Percentiles rank a stretch among this genome's conserved stretches.
Evolutionary conservation across 2,888 invertebrate species (phyloP).

Genomic region (Zhuqinia jingwanae): DNA sequence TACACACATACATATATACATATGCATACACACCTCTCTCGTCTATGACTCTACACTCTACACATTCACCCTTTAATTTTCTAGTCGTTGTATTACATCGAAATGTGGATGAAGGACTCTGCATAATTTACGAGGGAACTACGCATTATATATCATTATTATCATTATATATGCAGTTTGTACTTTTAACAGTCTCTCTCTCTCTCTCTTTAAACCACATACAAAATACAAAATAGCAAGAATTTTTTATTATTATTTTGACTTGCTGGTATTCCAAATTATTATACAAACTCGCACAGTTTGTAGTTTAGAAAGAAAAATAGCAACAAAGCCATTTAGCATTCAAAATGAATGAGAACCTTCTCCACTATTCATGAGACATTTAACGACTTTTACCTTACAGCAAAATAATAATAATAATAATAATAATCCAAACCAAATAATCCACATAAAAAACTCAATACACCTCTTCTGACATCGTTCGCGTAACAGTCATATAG

Average conservation of each 20-base stretch:
- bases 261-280: slow-evolving; percentile 14
- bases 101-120: too few relatives aligned
- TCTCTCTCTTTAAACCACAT: background rate
- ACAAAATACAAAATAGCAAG: slow-evolving; percentile 22
- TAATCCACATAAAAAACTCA: background rate
- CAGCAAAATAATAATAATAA: slow-evolving; percentile 34
- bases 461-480: background rate
- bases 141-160: background rate
- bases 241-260: too few relatives aligned
- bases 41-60: too few relatives aligned
- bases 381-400: slow-evolving; percentile 57
- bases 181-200: background rate
- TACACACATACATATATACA: too few relatives aligned
- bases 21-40: too few relatives aligned
- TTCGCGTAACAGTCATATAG: background rate
- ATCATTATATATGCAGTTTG: background rate
- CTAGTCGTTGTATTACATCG: too few relatives aligned
- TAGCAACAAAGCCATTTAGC: slow-evolving; percentile 6
- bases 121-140: slow-evolving; percentile 21
- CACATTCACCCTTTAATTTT: too few relatives aligned
- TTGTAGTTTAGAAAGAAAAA: background rate
- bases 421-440: background rate
- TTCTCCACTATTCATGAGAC: slow-evolving; percentile 41
- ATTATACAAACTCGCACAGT: slow-evolving; percentile 20
- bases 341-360: slow-evolving; percentile 44